Evolutionary conservation across 2,797 vertebrate genomes (phyloP), one percentile per base, ranked within the genome.

Genomic region (Halcyon badia): DNA sequence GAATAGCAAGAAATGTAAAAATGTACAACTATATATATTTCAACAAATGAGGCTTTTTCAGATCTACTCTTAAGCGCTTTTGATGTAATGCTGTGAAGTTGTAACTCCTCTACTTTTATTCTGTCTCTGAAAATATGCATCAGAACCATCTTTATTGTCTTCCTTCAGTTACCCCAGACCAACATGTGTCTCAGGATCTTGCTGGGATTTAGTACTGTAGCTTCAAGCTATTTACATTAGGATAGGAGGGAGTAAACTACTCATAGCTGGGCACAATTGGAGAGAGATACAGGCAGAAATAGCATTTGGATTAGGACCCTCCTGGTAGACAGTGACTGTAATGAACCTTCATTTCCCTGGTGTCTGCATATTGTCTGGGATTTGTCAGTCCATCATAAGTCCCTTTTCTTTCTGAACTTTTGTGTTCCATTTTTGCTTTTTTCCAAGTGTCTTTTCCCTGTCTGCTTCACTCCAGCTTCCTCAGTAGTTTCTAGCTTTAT

Each of bases 221-320:
- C 87, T 95, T 90, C 16, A 11, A 93, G 88, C 86, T 96, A 62
- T 97, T 97, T 90, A 72, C 77, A 49, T 79, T 66, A 20, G 69
- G 71, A 35, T 73, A 48, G 87, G 78, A 90, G 58, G 61, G 65
- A 89, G 72, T 80, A 73, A 90, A 76, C 88, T 90, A 16, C 88
- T 79, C 72, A 52, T 80, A 79, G 79, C 66, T 57, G 39, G 65
- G 62, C 62, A 48, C 33, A 37, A 65, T 3, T 83, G 80, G 72
- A 88, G 78, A 57, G 80, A 80, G 69, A 56, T 52, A 24, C 1
- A 75, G 64, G 46, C 58, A 85, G 92, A 89, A 82, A 39, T 73
- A 66, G 78, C 8, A 10, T 76, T 79, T 88, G 87, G 89, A 94
- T 95, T 90, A 85, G 87, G 77, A 93, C 81, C 89, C 71, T 93